Conservation (phyloP, 2,113 vertebrate genomes). For the Passer montanus region DNA sequence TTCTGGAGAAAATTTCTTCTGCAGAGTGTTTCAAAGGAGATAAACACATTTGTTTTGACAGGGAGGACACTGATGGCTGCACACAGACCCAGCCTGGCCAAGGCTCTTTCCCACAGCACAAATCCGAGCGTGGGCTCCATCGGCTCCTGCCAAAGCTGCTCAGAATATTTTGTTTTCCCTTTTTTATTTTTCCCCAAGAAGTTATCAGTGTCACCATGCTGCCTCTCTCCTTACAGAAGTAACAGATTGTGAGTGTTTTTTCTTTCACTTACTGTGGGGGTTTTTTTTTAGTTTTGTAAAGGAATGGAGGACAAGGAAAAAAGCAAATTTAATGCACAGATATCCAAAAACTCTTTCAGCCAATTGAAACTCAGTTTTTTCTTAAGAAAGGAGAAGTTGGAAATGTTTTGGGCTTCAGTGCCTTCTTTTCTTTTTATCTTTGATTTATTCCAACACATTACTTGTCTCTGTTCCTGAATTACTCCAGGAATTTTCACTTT, state of each 20-base stretch:
- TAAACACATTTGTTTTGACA: slow-evolving; percentile 46
- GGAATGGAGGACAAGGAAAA: background rate
- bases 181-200: background rate
- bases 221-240: background rate
- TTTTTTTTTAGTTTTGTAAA: background rate
- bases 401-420: background rate
- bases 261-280: background rate
- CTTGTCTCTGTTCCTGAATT: background rate
- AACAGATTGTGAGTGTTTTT: background rate
- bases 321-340: background rate
- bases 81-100: background rate
- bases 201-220: background rate
- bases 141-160: background rate
- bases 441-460: background rate
- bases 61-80: slow-evolving; percentile 10
- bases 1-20: background rate
- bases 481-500: background rate
- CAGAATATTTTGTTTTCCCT: background rate
- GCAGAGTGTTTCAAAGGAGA: background rate
- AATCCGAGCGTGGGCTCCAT: background rate
- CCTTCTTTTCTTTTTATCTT: background rate
- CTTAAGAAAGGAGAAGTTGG: background rate
- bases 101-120: slow-evolving; percentile 7
- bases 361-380: background rate
- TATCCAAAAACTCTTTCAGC: background rate